phyloP scores from a whole-genome alignment of 1,140 invertebrate genomes.

The Magallana ariakensis region DNA sequence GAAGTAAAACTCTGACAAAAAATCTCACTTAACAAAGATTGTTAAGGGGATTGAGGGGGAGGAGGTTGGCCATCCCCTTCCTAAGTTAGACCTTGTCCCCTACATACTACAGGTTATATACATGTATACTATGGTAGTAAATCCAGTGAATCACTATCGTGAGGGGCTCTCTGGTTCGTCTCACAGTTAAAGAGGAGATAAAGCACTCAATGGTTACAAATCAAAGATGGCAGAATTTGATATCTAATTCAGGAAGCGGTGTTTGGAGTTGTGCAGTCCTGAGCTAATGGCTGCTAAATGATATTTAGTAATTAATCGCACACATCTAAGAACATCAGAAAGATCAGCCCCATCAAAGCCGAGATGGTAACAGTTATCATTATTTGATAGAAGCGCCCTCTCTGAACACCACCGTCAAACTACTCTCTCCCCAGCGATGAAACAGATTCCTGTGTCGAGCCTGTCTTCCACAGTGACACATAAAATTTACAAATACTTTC shows the following conservation, averaged over 20 bases:
- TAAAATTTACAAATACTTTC: too few species aligned
- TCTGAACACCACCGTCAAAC: not conserved
- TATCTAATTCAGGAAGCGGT: not conserved
- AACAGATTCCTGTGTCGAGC: too few species aligned
- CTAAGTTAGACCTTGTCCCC: too few species aligned
- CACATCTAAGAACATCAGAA: not conserved
- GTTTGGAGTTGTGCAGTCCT: conserved; percentile 12
- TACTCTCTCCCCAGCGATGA: too few species aligned
- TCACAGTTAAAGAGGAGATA: not conserved
- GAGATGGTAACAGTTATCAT: not conserved
- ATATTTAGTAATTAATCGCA: conserved; percentile 36
- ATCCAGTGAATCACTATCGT: not conserved
- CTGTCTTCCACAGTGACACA: too few species aligned
- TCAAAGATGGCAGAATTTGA: conserved; percentile 28
- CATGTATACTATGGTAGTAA: not conserved
- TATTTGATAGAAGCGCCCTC: conserved; percentile 16
- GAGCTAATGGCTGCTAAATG: conserved; percentile 35
- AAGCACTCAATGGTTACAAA: not conserved
- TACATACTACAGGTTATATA: too few species aligned
- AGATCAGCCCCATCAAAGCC: conserved; percentile 18
- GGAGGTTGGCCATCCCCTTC: too few species aligned
- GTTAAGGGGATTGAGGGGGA: too few species aligned
- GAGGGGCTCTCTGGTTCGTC: not conserved
- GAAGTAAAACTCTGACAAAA: too few species aligned
- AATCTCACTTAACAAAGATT: too few species aligned